Percentiles rank a stretch among this genome's conserved stretches.
phyloP scores from a whole-genome alignment of 2,888 invertebrate species.

The Morpho deidamia region DNA sequence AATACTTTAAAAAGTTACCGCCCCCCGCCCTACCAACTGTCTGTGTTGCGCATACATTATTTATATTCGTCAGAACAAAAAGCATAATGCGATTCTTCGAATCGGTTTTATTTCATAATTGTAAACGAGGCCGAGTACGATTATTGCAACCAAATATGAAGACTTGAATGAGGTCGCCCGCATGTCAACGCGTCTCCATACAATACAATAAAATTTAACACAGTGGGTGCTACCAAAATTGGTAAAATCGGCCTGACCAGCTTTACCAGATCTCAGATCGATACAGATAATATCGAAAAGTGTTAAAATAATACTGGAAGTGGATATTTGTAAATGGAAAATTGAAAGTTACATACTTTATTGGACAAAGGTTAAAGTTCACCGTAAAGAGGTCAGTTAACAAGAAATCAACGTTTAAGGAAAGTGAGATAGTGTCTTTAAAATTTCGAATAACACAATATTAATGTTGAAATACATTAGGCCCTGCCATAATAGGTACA shows the following conservation, averaged over 20 bases:
- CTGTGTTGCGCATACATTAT: too few relatives aligned
- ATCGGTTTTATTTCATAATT: conserved; percentile 19
- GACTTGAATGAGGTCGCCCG: conserved; percentile 43
- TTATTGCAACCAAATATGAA: conserved; percentile 56
- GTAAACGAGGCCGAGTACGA: conserved; percentile 27
- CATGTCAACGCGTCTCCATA: conserved; percentile 38
- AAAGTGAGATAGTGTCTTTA: background rate
- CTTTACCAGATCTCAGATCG: background rate
- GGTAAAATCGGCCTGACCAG: conserved; percentile 28
- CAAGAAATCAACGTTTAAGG: background rate
- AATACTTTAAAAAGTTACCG: too few relatives aligned
- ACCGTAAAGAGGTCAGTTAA: background rate
- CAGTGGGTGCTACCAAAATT: conserved; percentile 59
- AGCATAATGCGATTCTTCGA: conserved; percentile 1
- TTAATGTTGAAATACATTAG: background rate
- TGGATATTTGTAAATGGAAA: background rate
- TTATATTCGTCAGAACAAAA: background rate
- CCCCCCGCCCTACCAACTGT: too few relatives aligned
- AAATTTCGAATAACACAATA: background rate
- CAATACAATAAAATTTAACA: conserved; percentile 54
- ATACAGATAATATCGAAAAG: background rate
- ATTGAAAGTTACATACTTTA: conserved; percentile 4
- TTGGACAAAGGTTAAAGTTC: conserved; percentile 1
- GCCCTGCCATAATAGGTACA: too few relatives aligned
- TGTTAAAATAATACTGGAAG: conserved; percentile 1